These are phyloP conservation scores for Oryzias sinensis DNA, from an alignment of 2,797 vertebrate genomes.

Conservation along the genomic window DNA sequence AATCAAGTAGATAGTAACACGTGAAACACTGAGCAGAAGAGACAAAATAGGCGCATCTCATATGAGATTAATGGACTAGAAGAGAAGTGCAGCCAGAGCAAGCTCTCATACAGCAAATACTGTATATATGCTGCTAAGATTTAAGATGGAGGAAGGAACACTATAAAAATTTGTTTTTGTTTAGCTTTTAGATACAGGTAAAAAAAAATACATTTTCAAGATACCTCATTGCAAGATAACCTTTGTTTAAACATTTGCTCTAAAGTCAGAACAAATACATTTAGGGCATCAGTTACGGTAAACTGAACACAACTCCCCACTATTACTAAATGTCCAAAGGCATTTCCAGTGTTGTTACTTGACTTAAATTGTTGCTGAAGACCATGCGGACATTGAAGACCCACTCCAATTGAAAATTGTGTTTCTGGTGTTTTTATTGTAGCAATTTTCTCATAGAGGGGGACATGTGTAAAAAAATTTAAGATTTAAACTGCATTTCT, in stretches of 20 bases:
- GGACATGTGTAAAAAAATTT: slow-evolving; percentile 17
- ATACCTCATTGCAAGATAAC: slow-evolving; percentile 1
- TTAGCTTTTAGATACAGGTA: slow-evolving; percentile 5
- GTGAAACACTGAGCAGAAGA: slow-evolving; percentile 36
- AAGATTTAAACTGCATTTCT: too few species aligned
- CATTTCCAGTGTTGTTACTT: slow-evolving; percentile 53
- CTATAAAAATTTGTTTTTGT: too few species aligned
- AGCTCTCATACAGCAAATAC: slow-evolving; percentile 27
- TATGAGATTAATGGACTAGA: slow-evolving; percentile 34
- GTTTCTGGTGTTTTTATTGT: too few species aligned
- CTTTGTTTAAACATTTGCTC: neutral
- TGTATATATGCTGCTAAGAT: slow-evolving; percentile 40
- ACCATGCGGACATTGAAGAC: slow-evolving; percentile 45
- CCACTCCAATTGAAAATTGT: too few species aligned
- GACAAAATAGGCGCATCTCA: slow-evolving; percentile 39
- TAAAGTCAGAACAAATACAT: slow-evolving; percentile 42
- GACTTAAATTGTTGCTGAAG: slow-evolving; percentile 49
- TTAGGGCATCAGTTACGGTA: slow-evolving; percentile 24
- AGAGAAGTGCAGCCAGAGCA: slow-evolving; percentile 32
- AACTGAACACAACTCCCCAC: slow-evolving; percentile 41
- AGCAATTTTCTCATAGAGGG: too few species aligned
- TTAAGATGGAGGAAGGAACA: neutral
- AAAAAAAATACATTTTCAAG: slow-evolving; percentile 19
- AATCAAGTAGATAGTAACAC: slow-evolving; percentile 58
- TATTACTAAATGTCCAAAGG: slow-evolving; percentile 49